Percentiles rank a stretch among this genome's conserved stretches.
phyloP scores from a whole-genome alignment of 37 sponge, comb jelly and placozoan species.

The Chondrilla cf. caribensis region DNA sequence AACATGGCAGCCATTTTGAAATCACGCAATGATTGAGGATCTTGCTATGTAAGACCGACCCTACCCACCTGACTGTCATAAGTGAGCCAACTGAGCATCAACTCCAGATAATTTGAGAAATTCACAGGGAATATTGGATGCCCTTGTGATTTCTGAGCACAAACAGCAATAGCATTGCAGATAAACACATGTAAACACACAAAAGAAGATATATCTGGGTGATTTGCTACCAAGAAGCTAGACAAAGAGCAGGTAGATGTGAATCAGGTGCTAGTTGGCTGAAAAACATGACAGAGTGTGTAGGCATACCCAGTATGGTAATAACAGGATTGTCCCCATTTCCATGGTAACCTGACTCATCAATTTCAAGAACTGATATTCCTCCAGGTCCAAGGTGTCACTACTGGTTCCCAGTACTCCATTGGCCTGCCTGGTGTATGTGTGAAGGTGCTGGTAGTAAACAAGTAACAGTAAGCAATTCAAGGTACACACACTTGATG shows the following conservation, averaged over 20 bases:
- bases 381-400: background rate
- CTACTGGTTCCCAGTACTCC: too few relatives aligned
- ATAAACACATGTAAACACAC: background rate
- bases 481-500: background rate
- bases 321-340: conserved; percentile 12
- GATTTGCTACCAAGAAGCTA: too few relatives aligned
- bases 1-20: too few relatives aligned
- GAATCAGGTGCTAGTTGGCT: too few relatives aligned
- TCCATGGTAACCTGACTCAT: background rate
- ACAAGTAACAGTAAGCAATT: too few relatives aligned
- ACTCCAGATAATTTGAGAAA: background rate
- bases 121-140: background rate
- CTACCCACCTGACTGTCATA: conserved; percentile 1
- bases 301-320: background rate
- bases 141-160: background rate
- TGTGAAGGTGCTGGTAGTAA: too few relatives aligned
- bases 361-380: background rate
- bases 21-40: too few relatives aligned
- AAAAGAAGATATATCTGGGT: too few relatives aligned
- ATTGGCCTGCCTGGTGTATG: too few relatives aligned
- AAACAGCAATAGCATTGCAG: background rate
- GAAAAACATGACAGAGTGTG: too few relatives aligned
- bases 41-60: too few relatives aligned
- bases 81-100: background rate
- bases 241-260: too few relatives aligned